Evolutionary conservation across 2,797 vertebrate species (phyloP), one percentile per base, ranked within the genome.

Genomic region (Momotus momota): DNA sequence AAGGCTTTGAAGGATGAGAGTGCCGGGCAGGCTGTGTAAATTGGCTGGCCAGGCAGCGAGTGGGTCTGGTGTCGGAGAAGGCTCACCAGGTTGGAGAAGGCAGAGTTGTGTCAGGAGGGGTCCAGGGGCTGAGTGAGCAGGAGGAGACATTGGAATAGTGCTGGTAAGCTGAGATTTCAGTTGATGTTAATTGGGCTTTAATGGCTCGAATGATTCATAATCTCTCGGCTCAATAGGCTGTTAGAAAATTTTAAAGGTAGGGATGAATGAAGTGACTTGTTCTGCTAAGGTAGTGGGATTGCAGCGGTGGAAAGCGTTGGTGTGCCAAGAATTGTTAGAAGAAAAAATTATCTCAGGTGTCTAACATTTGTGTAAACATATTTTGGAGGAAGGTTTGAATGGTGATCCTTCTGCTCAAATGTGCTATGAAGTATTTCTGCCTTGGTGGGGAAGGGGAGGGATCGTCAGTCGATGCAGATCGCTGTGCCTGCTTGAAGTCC

Each of bases 111-210:
- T 69, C 46, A 54, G 46, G 77, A 88, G 66, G 23, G 23, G 21
- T 61, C 9, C 16, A 72, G 48, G 60, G 62, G 20, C 77, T 55
- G 19, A 72, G 82, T 41, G 73, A 84, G 58, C 51, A 81, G 84
- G 55, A 65, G 48, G 46, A 83, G 82, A 80, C 90, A 25, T 35
- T 49, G 80, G 51, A 81, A 70, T 86, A 67, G 33, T 45, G 22
- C 80, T 7, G 43, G 40, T 31, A 70, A 89, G 69, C 41, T 96
- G 81, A 29, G 29, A 51, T 94, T 91, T 81, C 86, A 43, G 48
- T 81, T 86, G 52, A 57, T 65, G 64, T 95, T 90, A 88, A 71
- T 80, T 71, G 77, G 57, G 38, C 48, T 85, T 94, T 82, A 86
- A 82, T 86, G 70, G 60, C 33, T 90, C 52, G 61, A 74, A 71